phyloP scores from a whole-genome alignment of 1,140 invertebrate species.

The Euschistus heros region DNA sequence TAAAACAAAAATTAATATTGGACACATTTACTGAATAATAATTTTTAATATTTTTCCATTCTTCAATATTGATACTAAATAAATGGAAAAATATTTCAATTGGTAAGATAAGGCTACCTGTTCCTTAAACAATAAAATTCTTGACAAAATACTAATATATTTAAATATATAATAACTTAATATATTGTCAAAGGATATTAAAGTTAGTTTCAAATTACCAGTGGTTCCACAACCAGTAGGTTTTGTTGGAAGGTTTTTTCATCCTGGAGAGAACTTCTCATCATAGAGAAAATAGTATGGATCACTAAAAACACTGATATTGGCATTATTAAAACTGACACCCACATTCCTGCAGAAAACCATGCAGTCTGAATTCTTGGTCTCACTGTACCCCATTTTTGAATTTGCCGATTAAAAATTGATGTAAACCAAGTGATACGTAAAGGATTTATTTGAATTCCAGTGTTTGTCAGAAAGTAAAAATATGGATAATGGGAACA shows the following conservation, averaged over 20 bases:
- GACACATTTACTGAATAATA: no score
- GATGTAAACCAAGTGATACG: slow-evolving; percentile 64
- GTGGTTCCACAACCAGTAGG: slow-evolving; percentile 33
- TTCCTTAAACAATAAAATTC: no score
- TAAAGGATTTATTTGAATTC: slow-evolving; percentile 56
- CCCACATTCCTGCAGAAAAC: slow-evolving; percentile 37
- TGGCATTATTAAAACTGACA: slow-evolving; percentile 30
- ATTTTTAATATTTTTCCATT: no score
- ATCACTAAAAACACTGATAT: slow-evolving; percentile 29
- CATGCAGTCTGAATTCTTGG: slow-evolving; percentile 52
- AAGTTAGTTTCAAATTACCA: slow-evolving; percentile 31
- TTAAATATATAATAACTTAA: neutral
- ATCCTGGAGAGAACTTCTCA: slow-evolving; percentile 25
- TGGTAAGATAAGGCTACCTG: no score
- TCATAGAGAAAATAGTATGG: slow-evolving; percentile 23
- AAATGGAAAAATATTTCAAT: no score
- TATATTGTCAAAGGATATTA: neutral
- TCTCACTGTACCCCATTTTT: slow-evolving; percentile 56
- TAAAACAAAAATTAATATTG: no score
- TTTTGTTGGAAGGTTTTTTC: slow-evolving; percentile 10
- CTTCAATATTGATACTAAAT: no score
- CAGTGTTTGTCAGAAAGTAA: slow-evolving; percentile 60
- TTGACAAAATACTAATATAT: slow-evolving; percentile 19
- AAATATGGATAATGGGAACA: slow-evolving; percentile 70
- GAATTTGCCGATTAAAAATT: slow-evolving; percentile 58